Evolutionary conservation across 2,113 vertebrate species (phyloP).

Genomic region (Oenanthe melanoleuca): DNA sequence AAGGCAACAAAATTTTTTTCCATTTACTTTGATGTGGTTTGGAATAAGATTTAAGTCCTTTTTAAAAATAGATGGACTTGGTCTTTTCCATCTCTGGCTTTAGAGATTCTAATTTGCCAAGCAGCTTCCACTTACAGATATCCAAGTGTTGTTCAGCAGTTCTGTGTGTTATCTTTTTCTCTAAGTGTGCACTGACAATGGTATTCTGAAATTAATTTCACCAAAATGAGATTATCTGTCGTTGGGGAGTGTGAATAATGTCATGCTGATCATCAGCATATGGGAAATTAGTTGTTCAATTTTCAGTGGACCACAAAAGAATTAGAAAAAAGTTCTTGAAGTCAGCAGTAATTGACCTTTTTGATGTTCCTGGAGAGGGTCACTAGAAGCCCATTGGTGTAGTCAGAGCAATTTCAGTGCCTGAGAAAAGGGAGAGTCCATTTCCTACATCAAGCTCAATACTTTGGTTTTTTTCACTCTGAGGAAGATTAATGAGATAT

Average conservation of each 20-base stretch:
- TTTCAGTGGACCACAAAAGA: background rate
- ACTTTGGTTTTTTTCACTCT: background rate
- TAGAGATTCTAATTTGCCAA: background rate
- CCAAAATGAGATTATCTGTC: background rate
- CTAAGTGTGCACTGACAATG: slow-evolving; percentile 2
- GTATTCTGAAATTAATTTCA: background rate
- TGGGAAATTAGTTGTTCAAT: background rate
- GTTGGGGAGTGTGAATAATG: background rate
- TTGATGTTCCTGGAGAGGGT: background rate
- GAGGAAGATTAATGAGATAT: background rate
- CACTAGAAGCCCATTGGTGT: background rate
- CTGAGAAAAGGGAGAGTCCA: background rate
- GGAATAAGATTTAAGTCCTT: background rate
- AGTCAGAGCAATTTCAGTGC: background rate
- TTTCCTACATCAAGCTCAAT: background rate
- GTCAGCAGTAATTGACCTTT: background rate
- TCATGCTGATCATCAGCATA: background rate
- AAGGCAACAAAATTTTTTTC: background rate
- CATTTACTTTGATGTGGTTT: background rate
- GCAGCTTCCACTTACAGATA: background rate
- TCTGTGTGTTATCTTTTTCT: slow-evolving; percentile 62
- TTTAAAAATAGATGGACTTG: background rate
- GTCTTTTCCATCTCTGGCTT: background rate
- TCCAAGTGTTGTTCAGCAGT: slow-evolving; percentile 16
- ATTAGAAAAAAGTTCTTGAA: background rate